Evolutionary conservation across 1,140 invertebrate genomes (phyloP).

Genomic region (Drosophila nigrodunni): DNA sequence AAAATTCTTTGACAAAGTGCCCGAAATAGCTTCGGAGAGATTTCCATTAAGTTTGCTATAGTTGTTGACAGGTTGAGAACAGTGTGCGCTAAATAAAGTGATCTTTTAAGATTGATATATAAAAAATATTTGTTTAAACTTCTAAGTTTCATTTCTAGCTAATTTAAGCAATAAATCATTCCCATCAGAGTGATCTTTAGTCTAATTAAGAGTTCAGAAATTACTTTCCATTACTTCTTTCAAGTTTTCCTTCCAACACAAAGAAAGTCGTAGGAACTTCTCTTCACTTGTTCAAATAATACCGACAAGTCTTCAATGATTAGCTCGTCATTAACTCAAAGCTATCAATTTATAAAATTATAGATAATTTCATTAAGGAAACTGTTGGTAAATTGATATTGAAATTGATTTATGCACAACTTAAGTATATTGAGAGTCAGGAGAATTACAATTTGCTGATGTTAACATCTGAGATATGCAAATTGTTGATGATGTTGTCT

Average conservation of each 20-base stretch:
- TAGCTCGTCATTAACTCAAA: not conserved
- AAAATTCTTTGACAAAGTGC: slow-evolving; percentile 5
- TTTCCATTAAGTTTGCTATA: not conserved
- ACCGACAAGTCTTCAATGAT: too few species aligned
- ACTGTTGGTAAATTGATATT: slow-evolving; percentile 22
- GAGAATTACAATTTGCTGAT: slow-evolving; percentile 45
- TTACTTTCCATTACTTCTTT: too few species aligned
- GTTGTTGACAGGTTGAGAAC: not conserved
- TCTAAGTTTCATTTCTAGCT: too few species aligned
- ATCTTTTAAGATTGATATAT: too few species aligned
- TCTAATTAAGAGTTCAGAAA: too few species aligned
- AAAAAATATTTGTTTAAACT: too few species aligned
- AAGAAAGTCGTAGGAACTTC: too few species aligned
- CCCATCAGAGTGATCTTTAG: too few species aligned
- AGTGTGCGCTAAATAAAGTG: not conserved
- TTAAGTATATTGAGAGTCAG: slow-evolving; percentile 28
- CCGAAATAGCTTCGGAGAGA: not conserved
- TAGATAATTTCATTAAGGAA: slow-evolving; percentile 19
- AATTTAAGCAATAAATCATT: too few species aligned
- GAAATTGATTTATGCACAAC: slow-evolving; percentile 43
- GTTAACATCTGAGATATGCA: slow-evolving; percentile 70
- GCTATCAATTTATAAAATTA: not conserved
- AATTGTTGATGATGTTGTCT: slow-evolving; percentile 50
- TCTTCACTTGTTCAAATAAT: not conserved
- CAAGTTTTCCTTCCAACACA: too few species aligned